Conservation (phyloP, 2,888 invertebrate species). For the Mimas tiliae region DNA sequence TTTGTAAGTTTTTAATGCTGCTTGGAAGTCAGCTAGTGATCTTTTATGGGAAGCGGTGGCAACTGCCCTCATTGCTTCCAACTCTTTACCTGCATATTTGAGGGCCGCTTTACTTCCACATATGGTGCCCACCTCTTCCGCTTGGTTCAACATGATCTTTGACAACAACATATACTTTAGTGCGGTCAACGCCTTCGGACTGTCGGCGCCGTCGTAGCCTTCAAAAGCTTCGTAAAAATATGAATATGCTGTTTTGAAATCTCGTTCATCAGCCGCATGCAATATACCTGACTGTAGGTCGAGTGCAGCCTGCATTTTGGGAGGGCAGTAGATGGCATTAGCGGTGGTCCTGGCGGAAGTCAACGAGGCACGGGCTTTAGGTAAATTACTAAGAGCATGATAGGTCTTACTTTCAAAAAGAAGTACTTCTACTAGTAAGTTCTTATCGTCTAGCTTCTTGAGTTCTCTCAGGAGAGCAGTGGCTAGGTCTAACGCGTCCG, state of each 20-base stretch:
- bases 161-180: slow-evolving; percentile 99
- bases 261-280: slow-evolving; percentile 99
- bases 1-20: slow-evolving; percentile 93
- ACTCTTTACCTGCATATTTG: slow-evolving; percentile 97
- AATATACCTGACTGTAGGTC: slow-evolving; percentile 99
- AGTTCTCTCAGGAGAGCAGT: slow-evolving; percentile 96
- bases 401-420: slow-evolving; percentile 99
- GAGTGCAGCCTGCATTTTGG: slow-evolving; percentile 98
- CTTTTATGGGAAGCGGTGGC: slow-evolving; percentile 98
- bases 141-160: slow-evolving; percentile 98
- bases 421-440: slow-evolving; percentile 98
- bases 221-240: slow-evolving; percentile 99
- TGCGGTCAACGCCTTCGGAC: slow-evolving; percentile 95
- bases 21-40: slow-evolving; percentile 98
- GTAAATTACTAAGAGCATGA: slow-evolving; percentile 98
- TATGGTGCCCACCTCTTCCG: slow-evolving; percentile 97
- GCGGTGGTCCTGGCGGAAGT: slow-evolving; percentile 99
- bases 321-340: slow-evolving; percentile 99
- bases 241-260: slow-evolving; percentile 99
- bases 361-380: slow-evolving; percentile 97
- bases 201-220: slow-evolving; percentile 98
- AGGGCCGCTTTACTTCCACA: slow-evolving; percentile 98
- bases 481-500: slow-evolving; percentile 93
- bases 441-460: slow-evolving; percentile 99
- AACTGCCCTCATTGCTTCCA: slow-evolving; percentile 99